Evolutionary conservation across 2,113 vertebrate genomes (phyloP).

Genomic region (Hemichromis elongatus): DNA sequence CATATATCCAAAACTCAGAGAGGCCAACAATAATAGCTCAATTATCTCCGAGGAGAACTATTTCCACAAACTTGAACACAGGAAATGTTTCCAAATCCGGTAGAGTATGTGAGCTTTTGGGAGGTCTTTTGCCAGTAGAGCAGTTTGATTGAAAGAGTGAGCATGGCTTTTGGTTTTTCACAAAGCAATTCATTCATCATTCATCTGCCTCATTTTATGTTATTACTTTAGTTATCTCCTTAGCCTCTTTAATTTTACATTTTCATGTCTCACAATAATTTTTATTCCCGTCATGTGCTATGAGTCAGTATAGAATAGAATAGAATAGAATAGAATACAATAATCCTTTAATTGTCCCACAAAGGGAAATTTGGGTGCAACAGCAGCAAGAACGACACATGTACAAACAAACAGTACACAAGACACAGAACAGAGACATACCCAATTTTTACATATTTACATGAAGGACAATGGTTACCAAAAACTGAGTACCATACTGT

Average conservation of each 20-base stretch:
- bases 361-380: too few relatives aligned
- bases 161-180: not conserved
- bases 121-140: not conserved
- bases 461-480: too few relatives aligned
- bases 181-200: not conserved
- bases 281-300: not conserved
- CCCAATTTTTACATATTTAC: too few relatives aligned
- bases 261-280: not conserved
- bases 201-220: not conserved
- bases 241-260: not conserved
- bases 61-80: conserved; percentile 2
- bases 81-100: not conserved
- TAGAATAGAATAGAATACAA: too few relatives aligned
- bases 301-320: not conserved
- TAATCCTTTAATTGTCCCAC: too few relatives aligned
- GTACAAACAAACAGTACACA: too few relatives aligned
- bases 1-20: not conserved
- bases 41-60: not conserved
- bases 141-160: not conserved
- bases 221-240: not conserved
- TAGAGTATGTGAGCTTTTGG: not conserved
- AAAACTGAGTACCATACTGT: too few relatives aligned
- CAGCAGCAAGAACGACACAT: too few relatives aligned
- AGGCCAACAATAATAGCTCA: conserved; percentile 13
- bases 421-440: too few relatives aligned